Evolutionary conservation across 2,797 vertebrate genomes (phyloP).

Genomic region (Rhinichthys osculus): DNA sequence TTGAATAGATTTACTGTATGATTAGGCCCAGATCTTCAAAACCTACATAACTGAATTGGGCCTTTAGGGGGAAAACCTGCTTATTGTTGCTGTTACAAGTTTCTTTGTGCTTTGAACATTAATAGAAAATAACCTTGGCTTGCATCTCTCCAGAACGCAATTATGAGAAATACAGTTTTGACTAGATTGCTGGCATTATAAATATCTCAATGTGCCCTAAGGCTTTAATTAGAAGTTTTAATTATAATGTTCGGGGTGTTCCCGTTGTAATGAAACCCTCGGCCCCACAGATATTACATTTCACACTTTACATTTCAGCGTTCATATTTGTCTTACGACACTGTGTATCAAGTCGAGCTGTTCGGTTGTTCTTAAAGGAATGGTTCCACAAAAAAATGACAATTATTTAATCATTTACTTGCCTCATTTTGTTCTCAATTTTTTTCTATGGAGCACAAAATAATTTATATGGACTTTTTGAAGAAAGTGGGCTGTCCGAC

Average conservation of each 20-base stretch:
- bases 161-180: slow-evolving; percentile 27
- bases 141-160: slow-evolving; percentile 1
- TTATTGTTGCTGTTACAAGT: slow-evolving; percentile 27
- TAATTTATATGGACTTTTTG: not conserved
- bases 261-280: not conserved
- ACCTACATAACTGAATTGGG: slow-evolving; percentile 2
- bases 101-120: slow-evolving; percentile 24
- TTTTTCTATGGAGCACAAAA: not conserved
- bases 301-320: not conserved
- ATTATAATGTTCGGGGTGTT: slow-evolving; percentile 23
- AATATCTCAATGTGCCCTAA: slow-evolving; percentile 14
- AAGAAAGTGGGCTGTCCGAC: not conserved
- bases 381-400: not conserved
- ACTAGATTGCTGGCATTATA: slow-evolving; percentile 29
- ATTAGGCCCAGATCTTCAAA: slow-evolving; percentile 12
- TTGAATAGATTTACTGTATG: not conserved
- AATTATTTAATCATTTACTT: not conserved
- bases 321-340: not conserved
- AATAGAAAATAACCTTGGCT: slow-evolving; percentile 29
- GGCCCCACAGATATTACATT: slow-evolving; percentile 7
- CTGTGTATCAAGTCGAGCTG: not conserved
- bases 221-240: slow-evolving; percentile 27
- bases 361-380: not conserved
- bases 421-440: not conserved
- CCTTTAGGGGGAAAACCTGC: slow-evolving; percentile 31